A percentile compares a stretch with the other conserved stretches of the same genome.
Evolutionary conservation across 1,140 invertebrate genomes (phyloP).

Genomic region (Drosophila gunungcola): DNA sequence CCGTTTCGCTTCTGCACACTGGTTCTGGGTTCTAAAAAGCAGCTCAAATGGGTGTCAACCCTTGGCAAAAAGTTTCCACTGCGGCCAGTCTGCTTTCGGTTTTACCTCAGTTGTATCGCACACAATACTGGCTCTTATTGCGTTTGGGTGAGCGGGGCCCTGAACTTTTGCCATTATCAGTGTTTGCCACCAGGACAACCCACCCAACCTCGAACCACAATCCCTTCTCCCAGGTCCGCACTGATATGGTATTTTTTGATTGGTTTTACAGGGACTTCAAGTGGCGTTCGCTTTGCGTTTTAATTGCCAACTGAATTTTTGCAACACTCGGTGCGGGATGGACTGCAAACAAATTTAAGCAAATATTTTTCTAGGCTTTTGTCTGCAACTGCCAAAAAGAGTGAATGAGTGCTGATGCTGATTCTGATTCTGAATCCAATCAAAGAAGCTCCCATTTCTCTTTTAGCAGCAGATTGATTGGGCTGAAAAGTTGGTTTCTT

Average conservation of each 20-base stretch:
- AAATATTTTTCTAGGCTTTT: constrained; percentile 72
- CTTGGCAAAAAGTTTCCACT: constrained; percentile 56
- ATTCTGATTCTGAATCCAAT: constrained; percentile 49
- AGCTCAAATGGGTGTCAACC: constrained; percentile 71
- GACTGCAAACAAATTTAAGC: constrained; percentile 45
- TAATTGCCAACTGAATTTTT: constrained; percentile 67
- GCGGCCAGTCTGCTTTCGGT: constrained; percentile 48
- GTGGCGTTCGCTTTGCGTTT: constrained; percentile 60
- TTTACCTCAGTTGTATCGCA: constrained; percentile 35
- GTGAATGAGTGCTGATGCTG: constrained; percentile 40
- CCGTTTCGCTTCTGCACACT: constrained; percentile 54
- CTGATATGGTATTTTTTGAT: constrained; percentile 77
- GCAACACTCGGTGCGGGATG: constrained; percentile 21
- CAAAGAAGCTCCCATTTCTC: constrained; percentile 23
- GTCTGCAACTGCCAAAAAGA: constrained; percentile 32
- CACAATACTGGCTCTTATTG: constrained; percentile 10
- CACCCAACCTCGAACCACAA: constrained; percentile 1
- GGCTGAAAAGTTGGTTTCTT: constrained; percentile 11
- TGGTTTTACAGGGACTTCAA: constrained; percentile 67
- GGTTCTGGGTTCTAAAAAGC: constrained; percentile 52
- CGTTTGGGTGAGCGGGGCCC: constrained; percentile 10
- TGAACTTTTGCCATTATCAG: constrained; percentile 69
- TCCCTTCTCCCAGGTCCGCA: constrained; percentile 30
- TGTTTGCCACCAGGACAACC: constrained; percentile 18
- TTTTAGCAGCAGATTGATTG: constrained; percentile 21